Percentiles rank a stretch among this genome's conserved stretches.
phyloP scores from a whole-genome alignment of 2,888 invertebrate genomes.

The Latrodectus elegans region DNA sequence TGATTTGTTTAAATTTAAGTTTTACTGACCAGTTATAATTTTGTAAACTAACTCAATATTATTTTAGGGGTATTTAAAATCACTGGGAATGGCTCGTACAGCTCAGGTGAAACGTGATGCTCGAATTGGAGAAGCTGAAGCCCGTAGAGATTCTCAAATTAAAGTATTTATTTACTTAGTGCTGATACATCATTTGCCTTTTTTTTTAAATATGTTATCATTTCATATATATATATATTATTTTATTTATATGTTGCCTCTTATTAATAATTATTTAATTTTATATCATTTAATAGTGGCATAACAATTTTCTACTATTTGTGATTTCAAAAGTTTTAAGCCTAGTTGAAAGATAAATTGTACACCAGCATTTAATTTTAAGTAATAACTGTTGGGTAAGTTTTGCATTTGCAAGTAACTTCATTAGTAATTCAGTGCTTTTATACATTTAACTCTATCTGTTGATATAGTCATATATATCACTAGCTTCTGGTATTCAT shows the following conservation, averaged over 20 bases:
- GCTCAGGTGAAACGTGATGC: constrained; percentile 97
- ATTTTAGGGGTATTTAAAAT: constrained; percentile 89
- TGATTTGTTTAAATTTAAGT: neutral
- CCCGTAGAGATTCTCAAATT: constrained; percentile 90
- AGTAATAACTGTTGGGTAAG: no score
- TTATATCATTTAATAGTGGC: neutral
- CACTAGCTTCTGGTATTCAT: no score
- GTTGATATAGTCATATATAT: no score
- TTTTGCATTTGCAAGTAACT: no score
- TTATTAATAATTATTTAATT: neutral
- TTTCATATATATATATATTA: neutral
- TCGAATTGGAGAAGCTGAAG: constrained; percentile 97
- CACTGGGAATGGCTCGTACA: constrained; percentile 94
- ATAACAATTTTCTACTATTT: neutral
- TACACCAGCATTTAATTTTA: no score
- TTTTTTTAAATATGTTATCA: neutral
- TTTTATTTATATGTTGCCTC: neutral
- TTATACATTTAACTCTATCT: no score
- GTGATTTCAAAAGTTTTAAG: neutral
- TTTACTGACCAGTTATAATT: neutral
- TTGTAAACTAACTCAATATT: constrained; percentile 1
- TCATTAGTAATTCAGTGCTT: no score
- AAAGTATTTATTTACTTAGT: constrained; percentile 76
- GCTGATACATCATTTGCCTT: neutral
- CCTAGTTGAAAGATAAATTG: no score